phyloP scores from a whole-genome alignment of 2,888 invertebrate species.

The Morinoia aosen region DNA sequence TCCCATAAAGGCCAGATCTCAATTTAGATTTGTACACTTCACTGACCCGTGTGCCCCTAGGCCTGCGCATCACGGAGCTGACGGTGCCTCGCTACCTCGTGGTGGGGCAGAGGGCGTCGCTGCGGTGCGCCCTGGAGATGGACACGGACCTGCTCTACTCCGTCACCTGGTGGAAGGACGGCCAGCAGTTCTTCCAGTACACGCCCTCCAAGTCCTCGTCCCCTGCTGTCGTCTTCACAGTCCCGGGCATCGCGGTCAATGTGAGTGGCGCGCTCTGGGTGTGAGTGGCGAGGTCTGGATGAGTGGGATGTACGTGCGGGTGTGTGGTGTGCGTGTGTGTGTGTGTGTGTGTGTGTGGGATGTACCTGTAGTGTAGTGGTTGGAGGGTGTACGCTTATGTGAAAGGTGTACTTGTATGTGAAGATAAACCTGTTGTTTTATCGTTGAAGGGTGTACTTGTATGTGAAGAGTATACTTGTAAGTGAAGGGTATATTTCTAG shows the following conservation, averaged over 20 bases:
- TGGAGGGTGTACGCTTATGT: too few species aligned
- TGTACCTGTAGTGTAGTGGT: slow-evolving; percentile 54
- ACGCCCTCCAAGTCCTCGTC: slow-evolving; percentile 57
- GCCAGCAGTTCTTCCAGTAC: slow-evolving; percentile 64
- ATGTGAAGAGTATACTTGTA: too few species aligned
- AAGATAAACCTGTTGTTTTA: too few species aligned
- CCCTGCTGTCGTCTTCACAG: slow-evolving; percentile 58
- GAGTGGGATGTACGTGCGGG: slow-evolving; percentile 56
- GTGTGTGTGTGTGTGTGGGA: too few species aligned
- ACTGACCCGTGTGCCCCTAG: slow-evolving; percentile 23
- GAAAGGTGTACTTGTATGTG: too few species aligned
- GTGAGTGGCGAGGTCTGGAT: slow-evolving; percentile 45
- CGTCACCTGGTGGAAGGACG: slow-evolving; percentile 66
- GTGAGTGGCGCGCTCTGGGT: slow-evolving; percentile 55
- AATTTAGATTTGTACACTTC: too few species aligned
- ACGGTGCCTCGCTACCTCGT: slow-evolving; percentile 60
- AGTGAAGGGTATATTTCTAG: too few species aligned
- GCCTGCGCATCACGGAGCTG: slow-evolving; percentile 57
- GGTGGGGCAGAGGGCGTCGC: slow-evolving; percentile 60
- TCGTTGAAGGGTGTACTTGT: too few species aligned
- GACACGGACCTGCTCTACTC: slow-evolving; percentile 61
- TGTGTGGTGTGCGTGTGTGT: slow-evolving; percentile 53
- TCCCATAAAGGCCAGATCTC: too few species aligned
- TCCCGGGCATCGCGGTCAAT: slow-evolving; percentile 63
- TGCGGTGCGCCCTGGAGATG: slow-evolving; percentile 60